Evolutionary conservation across 2,888 invertebrate species (phyloP).

Genomic region (Eupithecia centaureata): DNA sequence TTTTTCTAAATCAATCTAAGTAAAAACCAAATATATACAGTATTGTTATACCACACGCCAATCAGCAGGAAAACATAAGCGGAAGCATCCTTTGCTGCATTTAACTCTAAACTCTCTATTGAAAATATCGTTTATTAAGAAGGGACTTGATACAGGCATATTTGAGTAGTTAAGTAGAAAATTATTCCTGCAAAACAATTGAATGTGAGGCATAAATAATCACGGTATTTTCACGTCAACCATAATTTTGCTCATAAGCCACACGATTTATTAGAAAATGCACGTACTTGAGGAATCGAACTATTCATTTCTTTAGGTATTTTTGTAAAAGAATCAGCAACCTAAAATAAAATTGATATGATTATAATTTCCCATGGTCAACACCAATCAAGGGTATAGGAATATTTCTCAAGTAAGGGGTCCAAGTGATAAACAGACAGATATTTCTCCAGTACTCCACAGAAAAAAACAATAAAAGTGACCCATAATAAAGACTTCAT

Average conservation of each 20-base stretch:
- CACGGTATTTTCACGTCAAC: not conserved
- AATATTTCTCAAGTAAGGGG: not conserved
- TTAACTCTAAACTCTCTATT: not conserved
- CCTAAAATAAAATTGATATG: not conserved
- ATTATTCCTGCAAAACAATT: not conserved
- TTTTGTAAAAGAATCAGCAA: not conserved
- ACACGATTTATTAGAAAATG: not conserved
- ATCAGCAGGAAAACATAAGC: not conserved
- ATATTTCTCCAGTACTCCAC: not conserved
- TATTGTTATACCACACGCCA: not conserved
- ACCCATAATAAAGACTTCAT: not conserved
- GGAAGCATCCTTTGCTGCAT: not conserved
- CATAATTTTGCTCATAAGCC: not conserved
- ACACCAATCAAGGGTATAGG: not conserved
- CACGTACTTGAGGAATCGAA: not conserved
- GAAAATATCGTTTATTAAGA: not conserved
- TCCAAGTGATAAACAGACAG: not conserved
- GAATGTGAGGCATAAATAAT: not conserved
- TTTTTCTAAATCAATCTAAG: too few species aligned
- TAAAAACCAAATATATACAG: too few species aligned
- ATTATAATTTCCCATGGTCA: not conserved
- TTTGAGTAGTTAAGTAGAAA: not conserved
- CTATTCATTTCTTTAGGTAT: not conserved
- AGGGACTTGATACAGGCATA: not conserved
- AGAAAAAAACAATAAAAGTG: not conserved